phyloP scores from a whole-genome alignment of 2,888 invertebrate genomes.

The Furcula furcula region DNA sequence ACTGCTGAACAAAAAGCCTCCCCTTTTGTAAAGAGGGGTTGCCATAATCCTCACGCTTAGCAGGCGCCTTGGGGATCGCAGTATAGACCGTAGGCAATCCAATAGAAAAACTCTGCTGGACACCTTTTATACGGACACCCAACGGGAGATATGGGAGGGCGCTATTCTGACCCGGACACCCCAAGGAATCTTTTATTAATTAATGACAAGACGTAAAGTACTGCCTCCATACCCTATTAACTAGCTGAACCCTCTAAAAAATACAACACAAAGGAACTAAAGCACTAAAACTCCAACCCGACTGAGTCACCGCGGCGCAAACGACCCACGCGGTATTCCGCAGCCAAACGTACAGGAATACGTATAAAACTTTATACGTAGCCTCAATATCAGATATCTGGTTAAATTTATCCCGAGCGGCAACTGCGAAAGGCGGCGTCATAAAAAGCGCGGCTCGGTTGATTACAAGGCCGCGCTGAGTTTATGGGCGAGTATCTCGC shows the following conservation, averaged over 20 bases:
- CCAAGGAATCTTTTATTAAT: no score
- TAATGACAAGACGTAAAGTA: no score
- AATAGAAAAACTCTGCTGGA: no score
- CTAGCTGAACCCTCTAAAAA: slow-evolving; percentile 6
- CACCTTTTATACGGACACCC: no score
- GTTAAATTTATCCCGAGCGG: slow-evolving; percentile 68
- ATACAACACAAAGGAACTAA: neutral
- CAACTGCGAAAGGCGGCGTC: slow-evolving; percentile 67
- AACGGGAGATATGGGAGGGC: no score
- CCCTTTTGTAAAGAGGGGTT: no score
- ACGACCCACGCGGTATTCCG: slow-evolving; percentile 24
- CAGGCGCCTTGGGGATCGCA: no score
- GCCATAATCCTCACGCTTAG: no score
- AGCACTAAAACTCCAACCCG: neutral
- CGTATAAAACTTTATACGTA: slow-evolving; percentile 46
- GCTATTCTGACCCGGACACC: no score
- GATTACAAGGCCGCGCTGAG: slow-evolving; percentile 71
- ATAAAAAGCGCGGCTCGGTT: slow-evolving; percentile 75
- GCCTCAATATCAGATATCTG: slow-evolving; percentile 65
- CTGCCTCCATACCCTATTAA: no score
- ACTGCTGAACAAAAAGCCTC: no score
- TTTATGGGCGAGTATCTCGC: slow-evolving; percentile 60
- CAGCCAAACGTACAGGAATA: slow-evolving; percentile 25
- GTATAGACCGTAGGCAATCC: no score
- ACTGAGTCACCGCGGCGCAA: slow-evolving; percentile 13